Conservation (phyloP, 2,888 invertebrate genomes). For the Agrotis segetum region DNA sequence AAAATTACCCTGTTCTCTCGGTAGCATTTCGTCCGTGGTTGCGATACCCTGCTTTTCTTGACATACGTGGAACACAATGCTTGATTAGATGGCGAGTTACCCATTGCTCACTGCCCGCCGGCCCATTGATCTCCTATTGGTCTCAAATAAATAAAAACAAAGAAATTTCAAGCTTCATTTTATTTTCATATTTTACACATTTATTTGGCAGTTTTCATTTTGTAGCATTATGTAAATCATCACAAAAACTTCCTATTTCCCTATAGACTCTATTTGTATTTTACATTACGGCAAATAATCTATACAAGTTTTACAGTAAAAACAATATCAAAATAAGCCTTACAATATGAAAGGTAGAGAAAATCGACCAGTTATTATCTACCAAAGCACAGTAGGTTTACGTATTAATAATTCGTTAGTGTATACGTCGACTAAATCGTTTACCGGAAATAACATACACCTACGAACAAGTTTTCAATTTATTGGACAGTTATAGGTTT, state of each 20-base stretch:
- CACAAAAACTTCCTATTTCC: constrained; percentile 73
- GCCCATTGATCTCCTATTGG: too few species aligned
- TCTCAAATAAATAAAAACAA: constrained; percentile 26
- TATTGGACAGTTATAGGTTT: constrained; percentile 69
- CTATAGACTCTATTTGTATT: constrained; percentile 62
- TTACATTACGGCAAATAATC: constrained; percentile 62
- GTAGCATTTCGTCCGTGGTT: too few species aligned
- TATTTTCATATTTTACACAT: constrained; percentile 82
- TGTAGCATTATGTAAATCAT: constrained; percentile 76
- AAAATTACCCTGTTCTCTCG: too few species aligned
- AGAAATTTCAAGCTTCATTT: constrained; percentile 77
- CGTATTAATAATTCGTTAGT: constrained; percentile 60
- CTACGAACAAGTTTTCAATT: constrained; percentile 62
- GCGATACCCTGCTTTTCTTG: too few species aligned
- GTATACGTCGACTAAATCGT: constrained; percentile 54
- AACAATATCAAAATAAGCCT: constrained; percentile 56
- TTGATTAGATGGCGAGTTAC: too few species aligned
- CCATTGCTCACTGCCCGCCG: too few species aligned
- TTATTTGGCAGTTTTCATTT: constrained; percentile 84
- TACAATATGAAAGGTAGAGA: constrained; percentile 44
- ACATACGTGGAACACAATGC: too few species aligned
- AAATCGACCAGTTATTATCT: constrained; percentile 62
- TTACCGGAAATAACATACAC: constrained; percentile 55
- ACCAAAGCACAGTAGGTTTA: constrained; percentile 70
- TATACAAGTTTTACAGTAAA: constrained; percentile 36